Conservation (phyloP, 2,888 invertebrate species). For the Anodontia alba region DNA sequence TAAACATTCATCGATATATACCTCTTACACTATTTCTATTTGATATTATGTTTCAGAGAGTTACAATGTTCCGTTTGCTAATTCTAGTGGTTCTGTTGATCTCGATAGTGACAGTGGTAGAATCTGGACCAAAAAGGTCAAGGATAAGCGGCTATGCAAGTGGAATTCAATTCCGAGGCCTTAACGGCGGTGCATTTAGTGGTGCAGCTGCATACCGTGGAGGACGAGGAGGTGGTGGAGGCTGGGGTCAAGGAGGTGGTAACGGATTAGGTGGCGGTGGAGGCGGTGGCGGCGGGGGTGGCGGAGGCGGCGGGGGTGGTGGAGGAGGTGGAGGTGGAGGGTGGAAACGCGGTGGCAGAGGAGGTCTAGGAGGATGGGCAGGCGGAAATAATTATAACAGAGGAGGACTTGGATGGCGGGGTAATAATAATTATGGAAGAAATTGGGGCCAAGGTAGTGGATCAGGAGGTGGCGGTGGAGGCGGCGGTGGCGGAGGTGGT, state of each 20-base stretch:
- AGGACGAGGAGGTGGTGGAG: not conserved
- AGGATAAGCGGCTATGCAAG: not conserved
- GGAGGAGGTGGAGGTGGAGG: not conserved
- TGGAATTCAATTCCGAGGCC: not conserved
- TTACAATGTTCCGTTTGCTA: not conserved
- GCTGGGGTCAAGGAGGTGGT: not conserved
- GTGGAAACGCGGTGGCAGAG: not conserved
- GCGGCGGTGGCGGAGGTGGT: not conserved
- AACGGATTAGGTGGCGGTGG: conserved; percentile 5
- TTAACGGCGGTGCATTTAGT: not conserved
- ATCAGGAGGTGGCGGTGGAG: not conserved
- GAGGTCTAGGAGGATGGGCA: not conserved
- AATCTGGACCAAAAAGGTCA: not conserved
- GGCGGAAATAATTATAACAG: not conserved
- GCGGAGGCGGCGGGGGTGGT: not conserved
- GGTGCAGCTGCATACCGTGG: not conserved
- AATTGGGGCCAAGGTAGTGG: not conserved
- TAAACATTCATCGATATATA: no score
- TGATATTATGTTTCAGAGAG: not conserved
- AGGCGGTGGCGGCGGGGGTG: not conserved
- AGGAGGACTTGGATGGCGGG: not conserved
- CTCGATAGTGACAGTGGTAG: not conserved
- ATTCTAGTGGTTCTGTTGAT: not conserved
- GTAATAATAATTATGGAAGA: not conserved
- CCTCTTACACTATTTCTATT: no score